Conservation (phyloP, 2,113 vertebrate species). For the Centropus bengalensis region DNA sequence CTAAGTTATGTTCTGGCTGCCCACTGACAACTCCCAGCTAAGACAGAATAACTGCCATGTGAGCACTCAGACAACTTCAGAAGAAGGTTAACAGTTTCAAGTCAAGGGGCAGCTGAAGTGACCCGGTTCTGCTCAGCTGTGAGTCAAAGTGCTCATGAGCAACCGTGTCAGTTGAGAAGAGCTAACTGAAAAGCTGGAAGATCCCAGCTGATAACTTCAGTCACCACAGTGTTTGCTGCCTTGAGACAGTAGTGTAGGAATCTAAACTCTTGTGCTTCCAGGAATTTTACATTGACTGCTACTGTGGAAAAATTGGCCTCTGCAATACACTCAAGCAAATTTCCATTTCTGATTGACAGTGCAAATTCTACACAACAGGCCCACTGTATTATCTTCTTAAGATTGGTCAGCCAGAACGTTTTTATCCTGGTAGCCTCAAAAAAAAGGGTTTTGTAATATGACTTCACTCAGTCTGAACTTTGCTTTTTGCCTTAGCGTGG, state of each 20-base stretch:
- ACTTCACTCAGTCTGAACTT: background rate
- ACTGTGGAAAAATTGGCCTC: background rate
- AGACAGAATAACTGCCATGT: background rate
- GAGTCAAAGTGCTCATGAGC: fast-evolving
- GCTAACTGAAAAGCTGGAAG: background rate
- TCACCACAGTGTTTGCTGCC: background rate
- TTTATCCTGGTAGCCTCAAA: background rate
- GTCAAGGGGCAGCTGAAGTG: background rate
- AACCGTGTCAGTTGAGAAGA: background rate
- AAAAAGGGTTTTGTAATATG: background rate
- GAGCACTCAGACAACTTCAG: background rate
- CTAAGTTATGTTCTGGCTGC: background rate
- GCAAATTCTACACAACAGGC: background rate
- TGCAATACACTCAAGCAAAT: fast-evolving
- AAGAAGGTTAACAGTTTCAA: background rate
- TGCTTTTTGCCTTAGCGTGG: background rate
- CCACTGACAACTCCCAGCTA: background rate
- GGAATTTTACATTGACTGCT: background rate
- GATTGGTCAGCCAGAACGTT: background rate
- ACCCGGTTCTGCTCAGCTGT: background rate
- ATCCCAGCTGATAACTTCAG: background rate
- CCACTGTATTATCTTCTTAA: background rate
- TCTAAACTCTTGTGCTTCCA: background rate
- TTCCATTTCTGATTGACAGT: background rate
- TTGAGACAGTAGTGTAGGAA: background rate